Evolutionary conservation across 2,888 invertebrate species (phyloP), one percentile per base, ranked within the genome.

Genomic region (Laothoe populi): DNA sequence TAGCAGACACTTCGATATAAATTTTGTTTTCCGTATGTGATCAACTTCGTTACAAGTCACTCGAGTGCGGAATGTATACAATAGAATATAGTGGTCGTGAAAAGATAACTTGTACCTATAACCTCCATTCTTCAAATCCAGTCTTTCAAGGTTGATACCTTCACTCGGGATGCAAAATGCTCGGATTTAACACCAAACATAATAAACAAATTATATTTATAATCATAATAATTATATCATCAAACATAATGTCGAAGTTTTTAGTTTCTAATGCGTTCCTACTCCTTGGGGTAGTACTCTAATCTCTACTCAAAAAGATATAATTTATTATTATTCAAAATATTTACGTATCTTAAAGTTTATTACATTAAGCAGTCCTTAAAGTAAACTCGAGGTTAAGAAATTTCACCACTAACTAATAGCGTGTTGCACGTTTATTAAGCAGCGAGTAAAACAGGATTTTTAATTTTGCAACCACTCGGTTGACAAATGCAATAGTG

Each of bases 331-430:
- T 24, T 13, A 11, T 46, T 13, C 1, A 13, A 42, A 11, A 42
- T 42, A 11, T 8, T 42, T 42, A 4, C n/a, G 13, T 4, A 2
- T 2, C 13, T 31, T 49, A 49, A 35, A 2, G 19, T 31, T 35
- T 35, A 53, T 35, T 26, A 16, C 16, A 26, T n/a, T 7, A 26
- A 35, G 35, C n/a, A 11, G 19, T 35, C 19, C 53, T 53, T 31
- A 53, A 35, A 16, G 31, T 31, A 10, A 3, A 31, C 16, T 53
- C 31, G 35, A 53, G 19, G 53, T 31, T 53, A 19, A 24, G 48
- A 48, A 53, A 53, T 53, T 53, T 53, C 53, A 53, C 53, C 53
- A 53, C 53, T 23, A 53, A 35, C 53, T 53, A 53, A 35, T 35
- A 16, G 35, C 53, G 19, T 10, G 35, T 53, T 53, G 53, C 46